These are phyloP conservation scores for Tarsius wallacei DNA, from an alignment of 2,797 vertebrate genomes.

Conservation along the genomic window DNA sequence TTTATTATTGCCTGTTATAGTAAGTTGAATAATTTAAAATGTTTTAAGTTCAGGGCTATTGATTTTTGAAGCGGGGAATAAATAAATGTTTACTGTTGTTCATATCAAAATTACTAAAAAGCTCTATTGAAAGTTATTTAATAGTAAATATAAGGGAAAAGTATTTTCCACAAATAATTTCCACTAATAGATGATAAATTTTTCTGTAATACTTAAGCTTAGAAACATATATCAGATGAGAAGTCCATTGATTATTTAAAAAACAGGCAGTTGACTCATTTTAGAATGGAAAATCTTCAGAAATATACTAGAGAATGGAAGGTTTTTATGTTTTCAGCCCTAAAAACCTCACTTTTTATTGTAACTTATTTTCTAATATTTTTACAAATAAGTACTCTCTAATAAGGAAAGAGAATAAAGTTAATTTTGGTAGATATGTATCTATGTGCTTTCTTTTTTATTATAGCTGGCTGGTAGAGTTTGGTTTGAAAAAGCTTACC, in stretches of 20 bases:
- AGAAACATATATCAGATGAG: neutral
- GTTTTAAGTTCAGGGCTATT: neutral
- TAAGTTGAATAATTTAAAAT: neutral
- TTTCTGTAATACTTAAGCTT: neutral
- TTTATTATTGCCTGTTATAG: neutral
- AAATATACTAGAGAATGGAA: slow-evolving; percentile 61
- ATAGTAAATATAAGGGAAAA: slow-evolving; percentile 3
- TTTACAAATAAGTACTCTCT: slow-evolving; percentile 74
- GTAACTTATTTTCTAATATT: neutral
- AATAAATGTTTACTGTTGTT: neutral
- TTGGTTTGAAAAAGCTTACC: slow-evolving; percentile 55
- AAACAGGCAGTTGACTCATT: slow-evolving; percentile 34
- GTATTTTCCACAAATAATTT: slow-evolving; percentile 27
- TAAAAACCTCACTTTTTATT: slow-evolving; percentile 17
- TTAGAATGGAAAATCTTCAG: slow-evolving; percentile 53
- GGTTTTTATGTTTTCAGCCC: neutral
- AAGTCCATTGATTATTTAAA: neutral
- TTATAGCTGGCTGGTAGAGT: slow-evolving; percentile 38
- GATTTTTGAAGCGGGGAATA: neutral
- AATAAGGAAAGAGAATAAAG: neutral
- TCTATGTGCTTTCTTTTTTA: neutral
- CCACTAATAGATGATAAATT: neutral
- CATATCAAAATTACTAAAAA: slow-evolving; percentile 17
- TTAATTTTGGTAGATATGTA: neutral
- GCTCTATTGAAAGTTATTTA: neutral